A percentile compares a stretch with the other conserved stretches of the same genome.
Conservation (phyloP, 2,113 vertebrate genomes). For the Salminus brasiliensis region DNA sequence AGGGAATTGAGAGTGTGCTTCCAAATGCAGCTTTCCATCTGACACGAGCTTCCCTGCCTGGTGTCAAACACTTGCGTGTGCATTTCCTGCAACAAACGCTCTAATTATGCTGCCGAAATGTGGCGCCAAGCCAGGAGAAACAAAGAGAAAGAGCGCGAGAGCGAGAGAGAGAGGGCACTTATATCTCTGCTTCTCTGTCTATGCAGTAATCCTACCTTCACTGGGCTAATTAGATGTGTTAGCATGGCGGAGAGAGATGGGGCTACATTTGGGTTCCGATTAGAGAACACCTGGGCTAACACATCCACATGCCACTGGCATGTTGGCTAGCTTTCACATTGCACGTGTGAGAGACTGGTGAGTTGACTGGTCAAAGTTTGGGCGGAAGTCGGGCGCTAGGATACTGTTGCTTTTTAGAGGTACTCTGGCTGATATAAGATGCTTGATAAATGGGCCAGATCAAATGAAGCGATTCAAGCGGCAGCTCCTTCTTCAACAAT, state of each 20-base stretch:
- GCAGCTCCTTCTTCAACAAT: neutral
- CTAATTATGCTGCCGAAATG: conserved; percentile 57
- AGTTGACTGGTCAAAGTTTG: neutral
- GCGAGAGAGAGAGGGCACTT: neutral
- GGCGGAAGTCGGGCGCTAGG: neutral
- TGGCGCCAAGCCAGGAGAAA: conserved; percentile 55
- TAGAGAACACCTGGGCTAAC: neutral
- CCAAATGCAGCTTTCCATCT: conserved; percentile 49
- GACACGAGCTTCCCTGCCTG: conserved; percentile 53
- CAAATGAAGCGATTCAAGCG: neutral
- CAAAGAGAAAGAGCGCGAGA: neutral
- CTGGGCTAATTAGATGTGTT: conserved; percentile 35
- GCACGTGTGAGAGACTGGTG: neutral
- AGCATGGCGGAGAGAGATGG: conserved; percentile 26
- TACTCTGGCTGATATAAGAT: neutral
- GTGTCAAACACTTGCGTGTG: conserved; percentile 51
- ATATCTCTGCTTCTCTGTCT: conserved; percentile 25
- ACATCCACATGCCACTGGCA: conserved; percentile 6
- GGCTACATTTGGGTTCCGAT: conserved; percentile 11
- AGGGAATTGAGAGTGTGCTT: conserved; percentile 18
- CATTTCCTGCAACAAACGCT: conserved; percentile 60
- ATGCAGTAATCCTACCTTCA: conserved; percentile 24
- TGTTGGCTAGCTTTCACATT: neutral
- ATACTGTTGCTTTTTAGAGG: neutral
- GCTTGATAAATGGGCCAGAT: neutral